phyloP scores from a whole-genome alignment of 1,140 invertebrate genomes.

The Apis cerana region DNA sequence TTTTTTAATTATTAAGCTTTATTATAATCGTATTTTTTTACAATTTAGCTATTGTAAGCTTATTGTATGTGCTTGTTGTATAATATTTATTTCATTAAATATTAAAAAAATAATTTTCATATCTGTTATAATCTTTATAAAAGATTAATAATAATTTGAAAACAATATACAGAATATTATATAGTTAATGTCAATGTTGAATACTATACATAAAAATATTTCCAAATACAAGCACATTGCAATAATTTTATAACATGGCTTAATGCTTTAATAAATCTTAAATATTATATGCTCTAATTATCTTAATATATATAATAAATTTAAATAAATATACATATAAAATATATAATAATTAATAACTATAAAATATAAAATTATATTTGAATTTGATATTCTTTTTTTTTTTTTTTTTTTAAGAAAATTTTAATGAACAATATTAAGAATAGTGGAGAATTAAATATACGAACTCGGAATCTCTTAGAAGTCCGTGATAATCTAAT shows the following conservation, averaged over 20 bases:
- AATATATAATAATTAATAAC: neutral
- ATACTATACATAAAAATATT: conserved; percentile 25
- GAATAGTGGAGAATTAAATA: conserved; percentile 46
- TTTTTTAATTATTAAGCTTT: conserved; percentile 52
- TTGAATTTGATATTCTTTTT: neutral
- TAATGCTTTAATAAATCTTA: conserved; percentile 35
- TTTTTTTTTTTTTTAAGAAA: neutral
- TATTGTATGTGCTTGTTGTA: conserved; percentile 59
- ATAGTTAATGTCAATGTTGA: conserved; percentile 14
- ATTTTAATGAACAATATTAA: neutral
- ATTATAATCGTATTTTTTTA: conserved; percentile 60
- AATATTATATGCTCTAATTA: conserved; percentile 39
- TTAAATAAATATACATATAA: conserved; percentile 31
- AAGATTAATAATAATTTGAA: neutral
- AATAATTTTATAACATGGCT: conserved; percentile 58
- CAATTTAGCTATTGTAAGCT: conserved; percentile 55
- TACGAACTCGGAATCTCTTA: conserved; percentile 1
- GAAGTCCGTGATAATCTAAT: conserved; percentile 56
- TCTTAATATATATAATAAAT: conserved; percentile 36
- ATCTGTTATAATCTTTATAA: neutral
- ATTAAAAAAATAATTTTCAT: conserved; percentile 8
- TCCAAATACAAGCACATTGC: conserved; percentile 50
- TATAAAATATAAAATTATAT: neutral
- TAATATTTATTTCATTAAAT: conserved; percentile 18
- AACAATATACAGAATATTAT: conserved; percentile 18